phyloP scores from a whole-genome alignment of 1,140 invertebrate species.

The Cotesia chilonis region DNA sequence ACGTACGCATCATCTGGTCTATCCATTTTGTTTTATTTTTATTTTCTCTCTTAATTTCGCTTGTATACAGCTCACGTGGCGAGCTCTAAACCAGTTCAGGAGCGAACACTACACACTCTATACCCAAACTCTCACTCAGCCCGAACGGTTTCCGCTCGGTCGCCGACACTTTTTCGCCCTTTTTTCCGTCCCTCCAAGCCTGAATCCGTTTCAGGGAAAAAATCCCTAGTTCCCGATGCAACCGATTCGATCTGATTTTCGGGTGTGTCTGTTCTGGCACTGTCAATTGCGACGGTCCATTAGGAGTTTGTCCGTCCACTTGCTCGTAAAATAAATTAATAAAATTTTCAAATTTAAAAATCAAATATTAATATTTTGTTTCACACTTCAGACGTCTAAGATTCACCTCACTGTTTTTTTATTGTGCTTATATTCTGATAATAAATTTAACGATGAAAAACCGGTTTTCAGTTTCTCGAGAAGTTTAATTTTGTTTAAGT shows the following conservation, averaged over 20 bases:
- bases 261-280: background rate
- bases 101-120: background rate
- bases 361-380: no score
- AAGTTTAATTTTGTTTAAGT: slow-evolving; percentile 59
- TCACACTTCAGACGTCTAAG: no score
- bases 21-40: slow-evolving; percentile 2
- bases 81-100: background rate
- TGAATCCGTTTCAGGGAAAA: background rate
- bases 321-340: slow-evolving; percentile 13
- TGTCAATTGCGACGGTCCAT: slow-evolving; percentile 2
- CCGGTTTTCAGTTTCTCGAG: slow-evolving; percentile 30
- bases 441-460: no score
- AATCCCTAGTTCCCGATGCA: background rate
- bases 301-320: slow-evolving; percentile 2
- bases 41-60: slow-evolving; percentile 3
- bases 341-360: no score
- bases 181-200: no score
- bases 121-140: background rate
- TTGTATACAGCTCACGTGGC: slow-evolving; percentile 2
- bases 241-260: background rate
- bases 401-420: no score
- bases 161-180: no score
- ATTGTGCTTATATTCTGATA: no score
- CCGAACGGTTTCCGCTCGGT: no score
- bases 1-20: slow-evolving; percentile 9